Conservation (phyloP, 2,113 vertebrate genomes). For the Phrynosoma blainvillii region DNA sequence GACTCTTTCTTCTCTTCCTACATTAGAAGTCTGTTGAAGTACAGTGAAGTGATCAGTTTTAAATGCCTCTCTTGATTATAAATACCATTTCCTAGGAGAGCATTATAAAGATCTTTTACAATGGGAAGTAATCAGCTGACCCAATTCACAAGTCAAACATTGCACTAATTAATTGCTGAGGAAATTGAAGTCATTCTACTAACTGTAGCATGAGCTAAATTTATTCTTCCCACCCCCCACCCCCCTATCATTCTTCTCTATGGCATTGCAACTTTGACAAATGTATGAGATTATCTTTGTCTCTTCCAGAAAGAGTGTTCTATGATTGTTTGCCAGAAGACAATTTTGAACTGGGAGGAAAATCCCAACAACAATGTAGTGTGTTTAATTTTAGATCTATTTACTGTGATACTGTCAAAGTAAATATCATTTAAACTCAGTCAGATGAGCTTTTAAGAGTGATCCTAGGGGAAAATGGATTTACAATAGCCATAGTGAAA, state of each 20-base stretch:
- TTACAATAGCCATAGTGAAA: not conserved
- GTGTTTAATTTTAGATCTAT: slow-evolving; percentile 1
- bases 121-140: slow-evolving; percentile 18
- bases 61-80: slow-evolving; percentile 8
- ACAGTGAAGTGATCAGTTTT: slow-evolving; percentile 3
- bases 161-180: slow-evolving; percentile 5
- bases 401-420: not conserved
- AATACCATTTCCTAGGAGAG: slow-evolving; percentile 5
- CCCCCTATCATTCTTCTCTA: not conserved
- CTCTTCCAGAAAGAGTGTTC: not conserved
- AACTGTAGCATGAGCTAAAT: not conserved
- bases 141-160: slow-evolving; percentile 7
- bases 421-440: not conserved
- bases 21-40: not conserved
- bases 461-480: not conserved
- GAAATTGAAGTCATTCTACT: slow-evolving; percentile 9
- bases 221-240: not conserved
- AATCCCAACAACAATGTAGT: not conserved
- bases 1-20: not conserved
- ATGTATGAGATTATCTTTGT: slow-evolving; percentile 1
- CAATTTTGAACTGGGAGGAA: not conserved
- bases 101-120: not conserved
- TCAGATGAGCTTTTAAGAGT: not conserved
- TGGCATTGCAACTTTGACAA: slow-evolving; percentile 5
- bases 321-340: not conserved